These are phyloP conservation scores for Pseudomyrmex gracilis DNA, from an alignment of 1,140 invertebrate genomes.

Conservation along the genomic window DNA sequence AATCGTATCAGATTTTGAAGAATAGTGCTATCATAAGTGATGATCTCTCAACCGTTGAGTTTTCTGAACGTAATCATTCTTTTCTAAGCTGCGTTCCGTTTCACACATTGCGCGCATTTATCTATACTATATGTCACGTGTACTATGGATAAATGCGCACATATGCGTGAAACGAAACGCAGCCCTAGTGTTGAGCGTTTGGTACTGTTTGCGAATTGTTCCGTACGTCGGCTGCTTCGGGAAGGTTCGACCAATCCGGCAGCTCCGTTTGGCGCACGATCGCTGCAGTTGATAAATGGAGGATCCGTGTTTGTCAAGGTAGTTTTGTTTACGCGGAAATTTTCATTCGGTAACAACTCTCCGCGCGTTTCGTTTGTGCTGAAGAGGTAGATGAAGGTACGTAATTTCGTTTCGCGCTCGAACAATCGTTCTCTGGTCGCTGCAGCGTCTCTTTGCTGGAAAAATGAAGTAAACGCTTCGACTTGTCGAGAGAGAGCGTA, in stretches of 20 bases:
- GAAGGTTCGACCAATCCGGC: slow-evolving; percentile 76
- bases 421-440: slow-evolving; percentile 42
- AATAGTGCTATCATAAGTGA: too few species aligned
- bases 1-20: too few species aligned
- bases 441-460: slow-evolving; percentile 8
- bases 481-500: slow-evolving; percentile 63
- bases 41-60: too few species aligned
- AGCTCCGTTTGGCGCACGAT: slow-evolving; percentile 71
- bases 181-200: not conserved
- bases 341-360: slow-evolving; percentile 80
- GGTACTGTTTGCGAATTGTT: not conserved
- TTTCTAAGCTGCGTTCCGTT: too few species aligned
- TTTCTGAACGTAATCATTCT: too few species aligned
- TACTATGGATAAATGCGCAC: too few species aligned
- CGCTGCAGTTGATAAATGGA: slow-evolving; percentile 84
- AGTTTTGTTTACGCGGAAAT: slow-evolving; percentile 86
- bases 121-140: too few species aligned
- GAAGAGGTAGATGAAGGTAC: slow-evolving; percentile 86
- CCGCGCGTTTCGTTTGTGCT: slow-evolving; percentile 79
- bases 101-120: too few species aligned
- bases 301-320: slow-evolving; percentile 85
- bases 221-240: slow-evolving; percentile 64
- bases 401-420: slow-evolving; percentile 66
- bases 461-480: slow-evolving; percentile 53
- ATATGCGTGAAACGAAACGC: too few species aligned